A percentile compares a stretch with the other conserved stretches of the same genome.
phyloP scores from a whole-genome alignment of 1,140 invertebrate species.

The Drosophila truncata region DNA sequence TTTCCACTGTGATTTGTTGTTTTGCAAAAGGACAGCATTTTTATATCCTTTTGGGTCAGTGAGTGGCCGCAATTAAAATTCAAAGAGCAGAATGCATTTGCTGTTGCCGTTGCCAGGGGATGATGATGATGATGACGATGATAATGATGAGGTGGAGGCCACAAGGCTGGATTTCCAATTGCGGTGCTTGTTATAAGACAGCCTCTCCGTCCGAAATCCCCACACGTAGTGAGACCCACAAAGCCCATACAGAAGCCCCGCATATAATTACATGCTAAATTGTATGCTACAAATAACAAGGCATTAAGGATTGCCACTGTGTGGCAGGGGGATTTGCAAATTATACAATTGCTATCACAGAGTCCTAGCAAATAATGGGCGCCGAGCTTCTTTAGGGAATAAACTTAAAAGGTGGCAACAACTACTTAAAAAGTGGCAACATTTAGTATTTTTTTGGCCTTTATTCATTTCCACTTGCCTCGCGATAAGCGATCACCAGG shows the following conservation, averaged over 20 bases:
- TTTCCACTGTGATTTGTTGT: conserved; percentile 8
- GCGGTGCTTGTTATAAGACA: conserved; percentile 28
- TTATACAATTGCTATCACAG: conserved; percentile 3
- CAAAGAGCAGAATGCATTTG: conserved; percentile 73
- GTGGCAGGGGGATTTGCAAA: neutral
- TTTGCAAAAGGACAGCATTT: conserved; percentile 10
- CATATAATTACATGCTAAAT: conserved; percentile 75
- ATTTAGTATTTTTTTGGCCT: no score
- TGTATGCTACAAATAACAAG: conserved; percentile 67
- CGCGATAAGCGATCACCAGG: neutral
- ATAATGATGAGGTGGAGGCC: neutral
- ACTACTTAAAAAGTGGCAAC: no score
- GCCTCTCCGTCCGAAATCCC: conserved; percentile 20
- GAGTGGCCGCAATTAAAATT: conserved; percentile 68
- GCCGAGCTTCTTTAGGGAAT: neutral
- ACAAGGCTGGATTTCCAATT: conserved; percentile 31
- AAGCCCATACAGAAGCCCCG: conserved; percentile 9
- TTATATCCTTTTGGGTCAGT: conserved; percentile 35
- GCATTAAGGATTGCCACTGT: conserved; percentile 40
- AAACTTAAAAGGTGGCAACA: neutral
- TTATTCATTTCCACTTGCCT: no score
- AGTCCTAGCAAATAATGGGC: neutral
- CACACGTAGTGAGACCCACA: conserved; percentile 41
- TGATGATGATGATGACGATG: conserved; percentile 1
- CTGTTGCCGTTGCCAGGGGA: conserved; percentile 8